Evolutionary conservation across 2,113 vertebrate species (phyloP).

Genomic region (Morone chrysops): DNA sequence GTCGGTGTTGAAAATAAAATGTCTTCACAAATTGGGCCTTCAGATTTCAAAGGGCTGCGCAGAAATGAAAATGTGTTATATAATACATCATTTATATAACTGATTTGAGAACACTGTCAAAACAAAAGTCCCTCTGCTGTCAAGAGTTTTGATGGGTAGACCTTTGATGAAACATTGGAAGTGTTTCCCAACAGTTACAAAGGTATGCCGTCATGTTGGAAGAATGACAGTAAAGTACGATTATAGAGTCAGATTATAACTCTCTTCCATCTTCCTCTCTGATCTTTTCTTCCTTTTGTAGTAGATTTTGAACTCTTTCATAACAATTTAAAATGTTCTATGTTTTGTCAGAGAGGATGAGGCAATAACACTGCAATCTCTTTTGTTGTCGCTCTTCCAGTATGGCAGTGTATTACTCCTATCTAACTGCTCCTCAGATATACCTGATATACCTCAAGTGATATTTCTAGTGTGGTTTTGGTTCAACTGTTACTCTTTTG

Average conservation of each 20-base stretch:
- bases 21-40: not conserved
- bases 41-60: not conserved
- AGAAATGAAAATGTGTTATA: not conserved
- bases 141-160: slow-evolving; percentile 6
- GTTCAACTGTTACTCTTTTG: not conserved
- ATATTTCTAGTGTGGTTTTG: not conserved
- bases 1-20: not conserved
- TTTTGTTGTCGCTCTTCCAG: not conserved
- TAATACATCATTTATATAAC: slow-evolving; percentile 7
- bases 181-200: slow-evolving; percentile 48
- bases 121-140: slow-evolving; percentile 20
- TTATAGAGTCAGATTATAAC: slow-evolving; percentile 32
- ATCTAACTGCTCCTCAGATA: slow-evolving; percentile 24
- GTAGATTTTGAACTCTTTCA: slow-evolving; percentile 51
- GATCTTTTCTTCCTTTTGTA: slow-evolving; percentile 58
- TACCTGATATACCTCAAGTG: slow-evolving; percentile 12
- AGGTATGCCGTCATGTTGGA: slow-evolving; percentile 59
- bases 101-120: slow-evolving; percentile 1
- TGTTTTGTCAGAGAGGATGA: slow-evolving; percentile 59
- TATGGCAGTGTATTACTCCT: slow-evolving; percentile 25
- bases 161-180: slow-evolving; percentile 10
- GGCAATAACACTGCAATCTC: slow-evolving; percentile 56
- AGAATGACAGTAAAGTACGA: slow-evolving; percentile 54
- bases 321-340: slow-evolving; percentile 40
- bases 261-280: slow-evolving; percentile 51